A percentile compares a stretch with the other conserved stretches of the same genome.
Evolutionary conservation across 2,113 vertebrate species (phyloP).

Genomic region (Epinephelus cyanopodus): DNA sequence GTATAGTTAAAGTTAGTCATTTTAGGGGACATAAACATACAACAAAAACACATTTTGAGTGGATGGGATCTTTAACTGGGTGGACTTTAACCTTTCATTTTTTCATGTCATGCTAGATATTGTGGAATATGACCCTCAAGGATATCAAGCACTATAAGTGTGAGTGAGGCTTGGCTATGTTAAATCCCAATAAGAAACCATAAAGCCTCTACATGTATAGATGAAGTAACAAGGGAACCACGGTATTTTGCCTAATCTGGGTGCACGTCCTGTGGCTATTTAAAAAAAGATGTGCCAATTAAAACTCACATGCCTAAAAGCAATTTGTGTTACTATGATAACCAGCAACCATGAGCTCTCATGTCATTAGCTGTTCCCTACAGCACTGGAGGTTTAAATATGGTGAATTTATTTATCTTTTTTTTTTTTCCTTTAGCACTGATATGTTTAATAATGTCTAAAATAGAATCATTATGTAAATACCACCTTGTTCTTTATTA

Average conservation of each 20-base stretch:
- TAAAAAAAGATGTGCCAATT: not conserved
- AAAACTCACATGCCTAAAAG: too few species aligned
- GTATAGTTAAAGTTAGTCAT: too few species aligned
- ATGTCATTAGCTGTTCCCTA: not conserved
- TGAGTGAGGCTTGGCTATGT: not conserved
- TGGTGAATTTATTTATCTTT: not conserved
- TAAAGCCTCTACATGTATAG: not conserved
- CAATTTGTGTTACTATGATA: too few species aligned
- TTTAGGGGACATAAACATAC: too few species aligned
- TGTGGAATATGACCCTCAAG: conserved; percentile 2
- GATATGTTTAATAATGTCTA: not conserved
- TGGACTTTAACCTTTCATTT: not conserved
- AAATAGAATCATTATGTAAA: not conserved
- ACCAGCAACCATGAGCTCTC: not conserved
- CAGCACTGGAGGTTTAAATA: not conserved
- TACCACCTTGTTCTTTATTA: not conserved
- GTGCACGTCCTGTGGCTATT: not conserved
- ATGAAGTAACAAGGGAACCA: not conserved
- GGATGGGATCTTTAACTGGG: not conserved
- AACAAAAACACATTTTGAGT: too few species aligned
- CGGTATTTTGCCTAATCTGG: not conserved
- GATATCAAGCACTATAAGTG: not conserved
- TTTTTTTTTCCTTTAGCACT: not conserved
- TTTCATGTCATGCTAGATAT: not conserved
- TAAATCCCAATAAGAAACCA: not conserved